phyloP scores from a whole-genome alignment of 2,888 invertebrate species.

The Geophilus truncorum region DNA sequence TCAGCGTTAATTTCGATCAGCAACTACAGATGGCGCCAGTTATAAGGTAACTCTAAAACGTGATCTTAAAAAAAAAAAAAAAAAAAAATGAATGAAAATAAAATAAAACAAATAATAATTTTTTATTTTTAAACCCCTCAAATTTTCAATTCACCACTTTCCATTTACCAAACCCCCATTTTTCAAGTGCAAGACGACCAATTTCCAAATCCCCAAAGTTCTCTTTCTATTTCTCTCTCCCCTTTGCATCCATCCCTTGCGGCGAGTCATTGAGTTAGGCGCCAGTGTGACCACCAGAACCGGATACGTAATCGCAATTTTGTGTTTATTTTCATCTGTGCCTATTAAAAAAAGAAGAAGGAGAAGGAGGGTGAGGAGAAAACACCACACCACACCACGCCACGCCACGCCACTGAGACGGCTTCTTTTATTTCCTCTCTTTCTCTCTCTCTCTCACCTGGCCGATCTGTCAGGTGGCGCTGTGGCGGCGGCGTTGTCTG shows the following conservation, averaged over 20 bases:
- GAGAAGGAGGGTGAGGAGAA: background rate
- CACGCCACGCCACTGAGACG: background rate
- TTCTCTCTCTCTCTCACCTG: background rate
- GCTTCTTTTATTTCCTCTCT: background rate
- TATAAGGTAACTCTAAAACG: too few relatives aligned
- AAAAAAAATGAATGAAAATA: too few relatives aligned
- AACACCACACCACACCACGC: background rate
- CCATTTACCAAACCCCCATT: too few relatives aligned
- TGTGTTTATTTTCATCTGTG: background rate
- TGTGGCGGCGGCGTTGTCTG: background rate
- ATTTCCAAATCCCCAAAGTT: background rate
- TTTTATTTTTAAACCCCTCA: too few relatives aligned
- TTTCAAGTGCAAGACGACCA: too few relatives aligned
- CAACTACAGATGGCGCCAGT: too few relatives aligned
- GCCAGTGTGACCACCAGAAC: background rate
- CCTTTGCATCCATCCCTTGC: background rate
- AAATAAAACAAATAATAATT: too few relatives aligned
- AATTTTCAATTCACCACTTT: too few relatives aligned
- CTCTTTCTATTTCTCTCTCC: background rate
- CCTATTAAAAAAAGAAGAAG: background rate
- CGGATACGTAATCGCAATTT: constrained; percentile 3
- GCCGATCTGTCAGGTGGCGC: background rate
- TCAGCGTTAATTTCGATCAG: too few relatives aligned
- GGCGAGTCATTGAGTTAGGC: background rate
- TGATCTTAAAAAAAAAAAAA: too few relatives aligned